phyloP scores from a whole-genome alignment of 2,797 vertebrate genomes.

The Rachycentron canadum region DNA sequence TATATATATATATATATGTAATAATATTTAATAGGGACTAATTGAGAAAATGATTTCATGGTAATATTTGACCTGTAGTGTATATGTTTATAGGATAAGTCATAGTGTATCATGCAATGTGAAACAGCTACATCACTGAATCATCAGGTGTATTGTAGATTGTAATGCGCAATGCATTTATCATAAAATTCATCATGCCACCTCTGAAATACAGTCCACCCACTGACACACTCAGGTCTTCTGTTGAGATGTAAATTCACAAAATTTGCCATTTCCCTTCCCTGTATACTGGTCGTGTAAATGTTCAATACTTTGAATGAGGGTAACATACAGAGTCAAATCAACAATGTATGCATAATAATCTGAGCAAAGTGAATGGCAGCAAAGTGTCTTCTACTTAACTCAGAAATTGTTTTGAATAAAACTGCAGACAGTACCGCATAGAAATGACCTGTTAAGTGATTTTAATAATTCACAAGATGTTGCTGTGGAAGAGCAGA shows the following conservation, averaged over 20 bases:
- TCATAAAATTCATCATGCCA: conserved; percentile 42
- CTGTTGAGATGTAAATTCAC: conserved; percentile 21
- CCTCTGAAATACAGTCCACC: conserved; percentile 27
- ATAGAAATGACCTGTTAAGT: conserved; percentile 72
- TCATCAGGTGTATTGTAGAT: conserved; percentile 1
- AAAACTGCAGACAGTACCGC: conserved; percentile 41
- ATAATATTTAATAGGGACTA: background rate
- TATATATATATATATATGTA: background rate
- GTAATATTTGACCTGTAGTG: conserved; percentile 1
- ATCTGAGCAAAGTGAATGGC: conserved; percentile 12
- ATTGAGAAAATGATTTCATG: background rate
- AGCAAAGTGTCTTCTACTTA: conserved; percentile 35
- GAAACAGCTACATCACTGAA: conserved; percentile 14
- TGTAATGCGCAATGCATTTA: conserved; percentile 28
- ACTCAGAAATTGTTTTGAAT: conserved; percentile 54
- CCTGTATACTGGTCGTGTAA: background rate
- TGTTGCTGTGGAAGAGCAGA: conserved; percentile 67
- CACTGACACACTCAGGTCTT: background rate
- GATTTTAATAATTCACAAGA: conserved; percentile 80
- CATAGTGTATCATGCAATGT: background rate
- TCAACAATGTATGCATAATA: conserved; percentile 5
- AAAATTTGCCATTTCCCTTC: background rate
- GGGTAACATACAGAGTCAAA: background rate
- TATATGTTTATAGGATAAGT: background rate
- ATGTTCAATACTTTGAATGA: background rate